phyloP scores from a whole-genome alignment of 2,113 vertebrate species.

The Tragelaphus buxtoni region DNA sequence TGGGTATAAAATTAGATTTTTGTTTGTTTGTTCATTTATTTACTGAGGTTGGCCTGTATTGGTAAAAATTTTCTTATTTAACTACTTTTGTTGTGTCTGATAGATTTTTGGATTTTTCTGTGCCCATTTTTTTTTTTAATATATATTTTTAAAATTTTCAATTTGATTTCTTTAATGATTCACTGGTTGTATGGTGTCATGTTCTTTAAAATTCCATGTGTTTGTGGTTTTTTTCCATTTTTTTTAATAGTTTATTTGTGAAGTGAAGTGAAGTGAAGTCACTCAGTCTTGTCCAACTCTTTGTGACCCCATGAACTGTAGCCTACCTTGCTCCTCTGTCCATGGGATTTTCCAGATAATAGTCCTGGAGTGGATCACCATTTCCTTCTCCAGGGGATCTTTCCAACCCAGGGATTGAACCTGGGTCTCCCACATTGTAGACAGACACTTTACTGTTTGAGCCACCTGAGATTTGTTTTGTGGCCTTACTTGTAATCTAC shows the following conservation, averaged over 20 bases:
- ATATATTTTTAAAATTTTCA: neutral
- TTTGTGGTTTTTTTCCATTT: neutral
- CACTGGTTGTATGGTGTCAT: neutral
- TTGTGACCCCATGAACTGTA: too few relatives aligned
- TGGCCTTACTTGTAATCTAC: neutral
- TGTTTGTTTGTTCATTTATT: neutral
- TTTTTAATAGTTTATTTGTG: neutral
- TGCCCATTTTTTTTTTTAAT: neutral
- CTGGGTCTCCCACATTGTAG: neutral
- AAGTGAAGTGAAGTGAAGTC: too few relatives aligned
- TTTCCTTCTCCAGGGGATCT: too few relatives aligned
- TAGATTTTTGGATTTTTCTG: neutral
- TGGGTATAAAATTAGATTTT: neutral
- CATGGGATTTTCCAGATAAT: too few relatives aligned
- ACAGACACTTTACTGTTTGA: too few relatives aligned
- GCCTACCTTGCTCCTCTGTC: too few relatives aligned
- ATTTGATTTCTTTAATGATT: neutral
- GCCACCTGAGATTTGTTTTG: neutral
- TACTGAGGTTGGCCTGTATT: neutral
- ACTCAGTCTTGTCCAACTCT: too few relatives aligned
- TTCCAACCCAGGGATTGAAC: too few relatives aligned
- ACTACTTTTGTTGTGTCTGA: neutral
- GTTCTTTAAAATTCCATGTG: neutral
- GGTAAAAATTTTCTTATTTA: neutral
- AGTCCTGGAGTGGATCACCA: too few relatives aligned